Conservation (phyloP, 1,140 invertebrate genomes). For the Leguminivora glycinivorella region DNA sequence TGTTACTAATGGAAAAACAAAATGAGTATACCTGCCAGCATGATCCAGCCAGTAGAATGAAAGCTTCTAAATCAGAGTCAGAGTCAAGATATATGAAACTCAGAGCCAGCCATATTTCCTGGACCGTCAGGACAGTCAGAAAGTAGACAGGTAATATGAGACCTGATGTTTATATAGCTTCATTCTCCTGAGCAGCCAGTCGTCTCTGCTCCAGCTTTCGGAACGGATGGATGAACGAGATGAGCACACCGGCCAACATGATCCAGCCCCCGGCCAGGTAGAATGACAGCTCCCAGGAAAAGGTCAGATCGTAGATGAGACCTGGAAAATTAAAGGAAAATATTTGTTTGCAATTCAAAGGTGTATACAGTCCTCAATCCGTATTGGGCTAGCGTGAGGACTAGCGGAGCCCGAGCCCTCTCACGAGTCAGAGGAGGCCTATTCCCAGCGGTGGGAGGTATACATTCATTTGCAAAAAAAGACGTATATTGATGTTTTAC, state of each 20-base stretch:
- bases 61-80: slow-evolving; percentile 85
- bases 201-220: slow-evolving; percentile 47
- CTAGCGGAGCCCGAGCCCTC: no score
- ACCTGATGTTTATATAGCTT: neutral
- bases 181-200: slow-evolving; percentile 33
- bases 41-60: slow-evolving; percentile 87
- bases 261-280: slow-evolving; percentile 87
- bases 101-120: no score
- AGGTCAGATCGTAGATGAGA: slow-evolving; percentile 81
- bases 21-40: slow-evolving; percentile 87
- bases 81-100: no score
- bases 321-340: slow-evolving; percentile 45
- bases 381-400: no score
- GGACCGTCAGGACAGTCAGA: no score
- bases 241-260: slow-evolving; percentile 85
- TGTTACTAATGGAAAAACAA: slow-evolving; percentile 79
- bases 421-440: no score
- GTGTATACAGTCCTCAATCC: no score
- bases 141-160: no score
- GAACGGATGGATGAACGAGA: slow-evolving; percentile 81
- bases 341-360: no score
- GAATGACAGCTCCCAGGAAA: slow-evolving; percentile 87
- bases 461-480: no score
- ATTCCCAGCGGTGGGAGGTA: no score
- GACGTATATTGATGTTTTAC: no score